Evolutionary conservation across 1,140 invertebrate genomes (phyloP), one percentile per base, ranked within the genome.

Genomic region (Vanessa atalanta): DNA sequence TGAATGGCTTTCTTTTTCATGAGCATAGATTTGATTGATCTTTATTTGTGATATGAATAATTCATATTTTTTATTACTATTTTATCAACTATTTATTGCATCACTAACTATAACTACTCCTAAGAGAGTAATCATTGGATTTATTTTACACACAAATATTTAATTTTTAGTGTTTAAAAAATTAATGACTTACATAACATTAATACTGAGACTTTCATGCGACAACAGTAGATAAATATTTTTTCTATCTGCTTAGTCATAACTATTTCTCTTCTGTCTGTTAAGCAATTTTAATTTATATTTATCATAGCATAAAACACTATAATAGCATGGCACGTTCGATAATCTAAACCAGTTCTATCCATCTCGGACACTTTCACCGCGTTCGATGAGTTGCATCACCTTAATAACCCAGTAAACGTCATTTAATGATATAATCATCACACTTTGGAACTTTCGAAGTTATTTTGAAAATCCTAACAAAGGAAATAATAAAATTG

Each of bases 1-100:
- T 91, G 89, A 90, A 91, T 91, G 88, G 88, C 84, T 90, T 90
- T 91, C 88, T 91, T 89, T 92, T 92, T 90, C 86, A 89, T 70
- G 69, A 77, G 61, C 72, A 79, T 61, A 47, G 50, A 72, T 73
- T 73, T 72, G 67, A 73, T 73, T 43, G 65, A 73, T 79, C 55
- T 43, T 57, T 67, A 75, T 74, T 72, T 74, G 64, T 75, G 55
- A 48, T 13, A 71, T 61, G 70, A 64, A 55, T 65, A 48, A 53
- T 16, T 55, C 43, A n/a, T 43, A 37, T 16, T 13, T 57, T 12
- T 57, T 23, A 57, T 57, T 23, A n/a, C 8, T 53, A 43, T 43
- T 43, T 43, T 43, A 43, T 43, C 37, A 43, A 9, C 7, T 43
- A 43, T 43, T 43, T 9, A 43, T 31, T 31, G 9, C 37, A 9